Percentiles rank a stretch among this genome's conserved stretches.
phyloP scores from a whole-genome alignment of 1,140 invertebrate genomes.

The Atta texana region DNA sequence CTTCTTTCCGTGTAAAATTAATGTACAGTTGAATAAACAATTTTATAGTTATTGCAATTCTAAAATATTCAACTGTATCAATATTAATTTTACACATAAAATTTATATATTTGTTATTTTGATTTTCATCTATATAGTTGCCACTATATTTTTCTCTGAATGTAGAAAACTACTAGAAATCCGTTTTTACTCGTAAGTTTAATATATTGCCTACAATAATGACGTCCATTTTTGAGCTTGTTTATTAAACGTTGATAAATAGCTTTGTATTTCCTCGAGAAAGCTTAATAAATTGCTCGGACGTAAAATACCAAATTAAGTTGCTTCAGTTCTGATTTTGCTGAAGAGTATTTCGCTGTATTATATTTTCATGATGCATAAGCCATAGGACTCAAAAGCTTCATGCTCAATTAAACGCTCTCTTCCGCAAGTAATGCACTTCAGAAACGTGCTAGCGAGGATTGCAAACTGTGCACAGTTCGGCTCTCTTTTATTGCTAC shows the following conservation, averaged over 20 bases:
- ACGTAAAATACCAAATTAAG: slow-evolving; percentile 21
- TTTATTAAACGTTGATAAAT: slow-evolving; percentile 24
- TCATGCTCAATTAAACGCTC: slow-evolving; percentile 28
- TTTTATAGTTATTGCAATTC: too few species aligned
- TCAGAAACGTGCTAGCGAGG: neutral
- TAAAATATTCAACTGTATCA: too few species aligned
- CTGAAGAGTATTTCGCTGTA: neutral
- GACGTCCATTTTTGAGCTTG: neutral
- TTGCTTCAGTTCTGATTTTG: neutral
- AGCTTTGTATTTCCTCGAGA: neutral
- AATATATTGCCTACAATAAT: neutral
- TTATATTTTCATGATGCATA: slow-evolving; percentile 14
- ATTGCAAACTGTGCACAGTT: neutral
- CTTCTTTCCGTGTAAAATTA: too few species aligned
- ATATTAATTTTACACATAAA: too few species aligned
- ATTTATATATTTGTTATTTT: too few species aligned
- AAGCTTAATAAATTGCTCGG: slow-evolving; percentile 26
- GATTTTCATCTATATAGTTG: too few species aligned
- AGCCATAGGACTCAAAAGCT: slow-evolving; percentile 28
- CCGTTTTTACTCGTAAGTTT: neutral
- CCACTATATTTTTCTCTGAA: too few species aligned
- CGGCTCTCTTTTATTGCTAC: slow-evolving; percentile 42
- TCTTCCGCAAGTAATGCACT: slow-evolving; percentile 4
- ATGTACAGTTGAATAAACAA: too few species aligned
- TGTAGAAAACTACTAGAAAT: too few species aligned